Percentiles rank a stretch among this genome's conserved stretches.
Conservation (phyloP, 2,888 invertebrate genomes). For the Branchellion lobata region DNA sequence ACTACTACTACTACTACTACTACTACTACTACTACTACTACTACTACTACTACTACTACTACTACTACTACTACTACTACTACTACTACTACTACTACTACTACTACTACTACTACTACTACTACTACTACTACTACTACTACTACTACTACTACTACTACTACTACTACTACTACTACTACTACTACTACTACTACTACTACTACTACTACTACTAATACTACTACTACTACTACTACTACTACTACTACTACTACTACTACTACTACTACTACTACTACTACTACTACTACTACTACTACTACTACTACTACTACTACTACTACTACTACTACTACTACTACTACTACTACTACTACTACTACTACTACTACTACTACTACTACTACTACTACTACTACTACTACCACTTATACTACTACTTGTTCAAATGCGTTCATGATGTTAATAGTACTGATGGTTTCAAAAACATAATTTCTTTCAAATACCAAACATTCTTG, state of each 20-base stretch:
- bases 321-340: conserved; percentile 26
- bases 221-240: background rate
- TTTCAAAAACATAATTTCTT: too few species aligned
- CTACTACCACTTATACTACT: background rate
- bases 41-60: conserved; percentile 6
- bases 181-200: background rate
- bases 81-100: conserved; percentile 10
- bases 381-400: background rate
- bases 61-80: background rate
- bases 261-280: background rate
- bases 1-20: conserved; percentile 29
- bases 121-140: conserved; percentile 10
- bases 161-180: background rate
- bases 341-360: conserved; percentile 18
- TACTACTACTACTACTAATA: background rate
- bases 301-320: conserved; percentile 16
- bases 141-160: conserved; percentile 3
- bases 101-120: conserved; percentile 10
- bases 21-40: conserved; percentile 29
- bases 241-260: background rate
- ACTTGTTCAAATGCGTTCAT: too few species aligned
- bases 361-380: background rate
- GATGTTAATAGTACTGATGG: too few species aligned
- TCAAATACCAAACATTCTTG: too few species aligned
- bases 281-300: background rate